Conservation (phyloP, 1,140 invertebrate genomes). For the Druon quercuslanigerum region DNA sequence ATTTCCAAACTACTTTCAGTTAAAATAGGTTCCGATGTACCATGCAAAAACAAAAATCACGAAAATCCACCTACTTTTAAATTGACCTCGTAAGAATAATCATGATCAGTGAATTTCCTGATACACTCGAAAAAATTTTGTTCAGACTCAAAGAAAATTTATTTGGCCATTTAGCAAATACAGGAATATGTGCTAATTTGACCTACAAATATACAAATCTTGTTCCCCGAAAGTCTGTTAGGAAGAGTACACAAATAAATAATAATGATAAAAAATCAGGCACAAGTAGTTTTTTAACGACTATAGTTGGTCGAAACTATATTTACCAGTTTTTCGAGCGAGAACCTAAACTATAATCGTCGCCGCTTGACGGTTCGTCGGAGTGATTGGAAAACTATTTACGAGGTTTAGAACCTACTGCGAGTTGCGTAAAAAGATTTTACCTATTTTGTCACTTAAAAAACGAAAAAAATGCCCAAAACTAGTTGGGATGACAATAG, state of each 20-base stretch:
- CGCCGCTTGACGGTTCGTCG: not conserved
- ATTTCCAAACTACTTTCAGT: too few species aligned
- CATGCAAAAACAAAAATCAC: not conserved
- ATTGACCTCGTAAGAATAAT: slow-evolving; percentile 17
- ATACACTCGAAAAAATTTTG: not conserved
- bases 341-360: not conserved
- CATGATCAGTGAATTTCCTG: not conserved
- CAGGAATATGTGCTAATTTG: not conserved
- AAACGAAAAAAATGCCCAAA: slow-evolving; percentile 54
- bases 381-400: not conserved
- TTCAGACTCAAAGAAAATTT: too few species aligned
- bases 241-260: slow-evolving; percentile 12
- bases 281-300: slow-evolving; percentile 19
- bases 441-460: not conserved
- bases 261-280: slow-evolving; percentile 20
- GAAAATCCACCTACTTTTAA: not conserved
- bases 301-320: not conserved
- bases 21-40: too few species aligned
- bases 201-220: slow-evolving; percentile 2
- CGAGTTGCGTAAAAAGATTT: not conserved
- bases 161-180: too few species aligned
- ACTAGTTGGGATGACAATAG: slow-evolving; percentile 54
- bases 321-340: not conserved
- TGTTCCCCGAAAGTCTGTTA: slow-evolving; percentile 4
- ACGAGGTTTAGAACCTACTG: not conserved